Evolutionary conservation across 2,888 invertebrate genomes (phyloP).

Genomic region (Mycogona germanica): DNA sequence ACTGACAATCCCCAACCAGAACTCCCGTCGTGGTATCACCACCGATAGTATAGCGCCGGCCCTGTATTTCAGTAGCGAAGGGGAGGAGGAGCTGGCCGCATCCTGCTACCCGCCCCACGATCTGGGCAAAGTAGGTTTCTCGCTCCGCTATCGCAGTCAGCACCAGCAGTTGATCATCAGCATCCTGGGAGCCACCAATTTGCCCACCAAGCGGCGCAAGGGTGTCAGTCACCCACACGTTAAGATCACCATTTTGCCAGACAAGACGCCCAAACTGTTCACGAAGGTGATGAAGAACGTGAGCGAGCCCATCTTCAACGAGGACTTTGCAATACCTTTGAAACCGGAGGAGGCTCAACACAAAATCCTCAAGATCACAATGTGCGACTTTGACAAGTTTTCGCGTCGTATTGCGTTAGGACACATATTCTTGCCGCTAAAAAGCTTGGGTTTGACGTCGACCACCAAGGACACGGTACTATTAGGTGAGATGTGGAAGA

Average conservation of each 20-base stretch:
- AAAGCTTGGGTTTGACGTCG: constrained; percentile 24
- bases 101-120: neutral
- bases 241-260: constrained; percentile 17
- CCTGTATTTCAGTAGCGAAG: constrained; percentile 13
- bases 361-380: constrained; percentile 28
- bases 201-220: constrained; percentile 15
- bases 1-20: constrained; percentile 1
- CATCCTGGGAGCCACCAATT: constrained; percentile 15
- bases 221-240: constrained; percentile 14
- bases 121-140: constrained; percentile 13
- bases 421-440: constrained; percentile 31
- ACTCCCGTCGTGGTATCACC: neutral
- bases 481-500: constrained; percentile 7
- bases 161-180: neutral
- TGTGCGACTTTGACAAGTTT: constrained; percentile 35
- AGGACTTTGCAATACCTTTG: constrained; percentile 14
- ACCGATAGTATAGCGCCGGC: constrained; percentile 9
- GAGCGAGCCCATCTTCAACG: constrained; percentile 15
- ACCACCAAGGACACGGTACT: constrained; percentile 23
- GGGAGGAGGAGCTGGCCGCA: constrained; percentile 6
- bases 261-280: constrained; percentile 16
- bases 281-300: constrained; percentile 16
- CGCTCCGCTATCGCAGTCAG: neutral
- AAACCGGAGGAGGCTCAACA: constrained; percentile 18
- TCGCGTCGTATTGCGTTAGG: constrained; percentile 34